Evolutionary conservation across 2,113 vertebrate species (phyloP), one percentile per base, ranked within the genome.

Genomic region (Brachypteracias leptosomus): DNA sequence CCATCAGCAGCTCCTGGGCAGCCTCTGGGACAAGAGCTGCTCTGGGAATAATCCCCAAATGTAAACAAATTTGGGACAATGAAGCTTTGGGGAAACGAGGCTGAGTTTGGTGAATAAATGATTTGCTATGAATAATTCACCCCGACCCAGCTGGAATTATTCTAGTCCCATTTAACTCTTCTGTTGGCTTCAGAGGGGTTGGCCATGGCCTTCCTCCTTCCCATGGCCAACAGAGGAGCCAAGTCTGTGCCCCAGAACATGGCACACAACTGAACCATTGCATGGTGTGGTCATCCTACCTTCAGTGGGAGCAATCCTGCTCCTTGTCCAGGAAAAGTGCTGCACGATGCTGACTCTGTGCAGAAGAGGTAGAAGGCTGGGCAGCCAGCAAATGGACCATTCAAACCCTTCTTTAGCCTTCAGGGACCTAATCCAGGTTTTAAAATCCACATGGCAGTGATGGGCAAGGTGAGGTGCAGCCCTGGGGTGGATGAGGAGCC

Each of bases 81-180:
- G 58, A 72, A 91, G 55, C 89, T 63, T 36, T 52, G 63, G 65
- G 87, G 79, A 92, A 92, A 92, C 0, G 12, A 86, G 76, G 61
- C 67, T 70, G 28, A 72, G 66, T 67, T 75, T 57, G 61, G 88
- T 90, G 93, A 96, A 94, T 96, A 93, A 95, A 94, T 95, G 40
- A 95, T 92, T 75, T 35, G 52, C 61, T 33, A 94, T 96, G 79
- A 96, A 96, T 97, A 96, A 97, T 96, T 96, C 85, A 96, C 35
- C 52, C 79, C 1, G 65, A 93, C 90, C 95, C 88, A 96, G 47
- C 61, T 96, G 79, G 92, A 75, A 68, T 25, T 49, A 38, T 55
- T 63, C 55, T 44, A 10, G 18, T 93, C 38, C 38, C 35, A 24
- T 85, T 96, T 93, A 96, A 88, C 82, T 94, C 74, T 81, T 86